Conservation (phyloP, 2,888 invertebrate genomes). For the Conchocele bisecta region DNA sequence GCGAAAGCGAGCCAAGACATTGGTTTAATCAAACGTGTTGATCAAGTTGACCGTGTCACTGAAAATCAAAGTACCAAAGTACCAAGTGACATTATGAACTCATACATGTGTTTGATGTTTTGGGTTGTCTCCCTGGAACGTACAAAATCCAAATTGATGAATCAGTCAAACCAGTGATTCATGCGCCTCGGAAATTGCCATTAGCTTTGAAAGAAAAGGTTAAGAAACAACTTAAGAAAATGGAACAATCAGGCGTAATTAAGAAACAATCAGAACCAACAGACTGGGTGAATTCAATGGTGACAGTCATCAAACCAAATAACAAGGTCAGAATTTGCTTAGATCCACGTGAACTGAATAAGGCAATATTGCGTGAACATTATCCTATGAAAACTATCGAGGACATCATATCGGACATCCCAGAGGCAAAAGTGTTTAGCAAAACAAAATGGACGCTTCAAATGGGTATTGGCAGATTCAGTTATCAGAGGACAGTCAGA, state of each 20-base stretch:
- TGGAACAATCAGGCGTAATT: conserved; percentile 48
- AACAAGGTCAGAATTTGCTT: conserved; percentile 45
- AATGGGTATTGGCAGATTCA: conserved; percentile 48
- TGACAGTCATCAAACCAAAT: conserved; percentile 45
- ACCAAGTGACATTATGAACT: too few species aligned
- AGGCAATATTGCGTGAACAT: conserved; percentile 49
- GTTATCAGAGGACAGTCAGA: conserved; percentile 29
- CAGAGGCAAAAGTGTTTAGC: conserved; percentile 42
- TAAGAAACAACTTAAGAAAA: conserved; percentile 36
- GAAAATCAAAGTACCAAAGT: too few species aligned
- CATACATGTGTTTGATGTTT: too few species aligned
- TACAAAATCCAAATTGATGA: too few species aligned
- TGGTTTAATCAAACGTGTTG: too few species aligned
- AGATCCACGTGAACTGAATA: conserved; percentile 53
- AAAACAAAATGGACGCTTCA: conserved; percentile 44
- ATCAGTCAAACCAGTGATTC: too few species aligned
- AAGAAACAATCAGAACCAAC: conserved; percentile 38
- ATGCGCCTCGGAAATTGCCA: too few species aligned
- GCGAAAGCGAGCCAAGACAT: too few species aligned
- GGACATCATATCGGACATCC: conserved; percentile 41
- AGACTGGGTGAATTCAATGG: conserved; percentile 49
- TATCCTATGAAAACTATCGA: conserved; percentile 55
- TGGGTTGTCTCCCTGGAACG: too few species aligned
- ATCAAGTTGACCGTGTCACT: too few species aligned
- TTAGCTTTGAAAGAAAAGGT: conserved; percentile 38